phyloP scores from a whole-genome alignment of 2,888 invertebrate species.

The Chalcis sispes region DNA sequence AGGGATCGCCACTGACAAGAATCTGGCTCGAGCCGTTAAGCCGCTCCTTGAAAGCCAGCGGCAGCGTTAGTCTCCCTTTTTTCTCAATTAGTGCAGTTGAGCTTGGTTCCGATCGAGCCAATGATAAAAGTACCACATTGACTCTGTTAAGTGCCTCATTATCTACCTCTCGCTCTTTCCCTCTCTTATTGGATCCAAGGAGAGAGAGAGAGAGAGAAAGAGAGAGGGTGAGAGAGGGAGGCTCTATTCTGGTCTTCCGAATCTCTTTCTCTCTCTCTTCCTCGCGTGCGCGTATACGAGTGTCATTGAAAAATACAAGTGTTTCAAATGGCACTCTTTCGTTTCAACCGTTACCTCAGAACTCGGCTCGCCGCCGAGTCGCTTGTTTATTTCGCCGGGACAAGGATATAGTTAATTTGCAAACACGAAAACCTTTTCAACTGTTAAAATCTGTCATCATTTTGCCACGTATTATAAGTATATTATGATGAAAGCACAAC shows the following conservation, averaged over 20 bases:
- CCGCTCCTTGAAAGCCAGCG: conserved; percentile 58
- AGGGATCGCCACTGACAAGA: conserved; percentile 60
- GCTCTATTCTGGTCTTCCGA: background rate
- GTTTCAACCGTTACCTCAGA: conserved; percentile 7
- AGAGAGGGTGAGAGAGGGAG: no score
- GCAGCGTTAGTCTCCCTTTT: conserved; percentile 53
- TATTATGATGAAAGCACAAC: conserved; percentile 1
- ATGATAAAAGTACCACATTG: conserved; percentile 58
- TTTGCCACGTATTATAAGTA: background rate
- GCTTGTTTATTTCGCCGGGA: background rate
- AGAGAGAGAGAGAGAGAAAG: no score
- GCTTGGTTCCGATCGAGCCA: conserved; percentile 59
- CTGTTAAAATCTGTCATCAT: background rate
- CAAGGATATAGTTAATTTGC: conserved; percentile 32
- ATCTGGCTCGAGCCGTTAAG: conserved; percentile 62
- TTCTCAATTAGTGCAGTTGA: conserved; percentile 66
- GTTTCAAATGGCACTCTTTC: conserved; percentile 49
- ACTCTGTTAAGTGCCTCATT: conserved; percentile 58
- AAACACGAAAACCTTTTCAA: conserved; percentile 30
- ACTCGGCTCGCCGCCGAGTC: background rate
- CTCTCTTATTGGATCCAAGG: conserved; percentile 3
- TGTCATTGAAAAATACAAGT: conserved; percentile 48
- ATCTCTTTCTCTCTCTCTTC: conserved; percentile 15
- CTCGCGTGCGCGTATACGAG: background rate
- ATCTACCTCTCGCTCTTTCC: conserved; percentile 36